Conservation (phyloP, 92 coral and sea anemone species). For the Ricordea florida region DNA sequence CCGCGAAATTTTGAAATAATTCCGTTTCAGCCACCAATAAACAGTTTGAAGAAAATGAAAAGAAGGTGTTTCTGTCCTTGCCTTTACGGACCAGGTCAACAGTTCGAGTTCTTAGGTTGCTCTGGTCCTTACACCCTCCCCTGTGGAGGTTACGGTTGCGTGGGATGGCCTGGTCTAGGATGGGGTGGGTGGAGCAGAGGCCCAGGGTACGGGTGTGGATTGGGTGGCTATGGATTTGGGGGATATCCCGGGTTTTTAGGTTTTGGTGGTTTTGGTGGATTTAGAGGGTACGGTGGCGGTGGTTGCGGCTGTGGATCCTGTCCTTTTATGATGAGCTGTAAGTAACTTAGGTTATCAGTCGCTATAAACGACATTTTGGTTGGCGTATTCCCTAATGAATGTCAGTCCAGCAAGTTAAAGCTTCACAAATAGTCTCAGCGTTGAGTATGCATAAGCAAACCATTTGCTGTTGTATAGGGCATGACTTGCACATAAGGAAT, state of each 20-base stretch:
- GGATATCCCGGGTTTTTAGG: neutral
- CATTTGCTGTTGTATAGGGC: too few relatives aligned
- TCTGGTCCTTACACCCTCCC: slow-evolving; percentile 30
- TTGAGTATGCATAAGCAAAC: too few relatives aligned
- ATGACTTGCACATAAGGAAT: too few relatives aligned
- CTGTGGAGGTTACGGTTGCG: slow-evolving; percentile 13
- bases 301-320: neutral
- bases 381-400: too few relatives aligned
- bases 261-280: slow-evolving; percentile 23
- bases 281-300: slow-evolving; percentile 2
- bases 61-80: slow-evolving; percentile 62
- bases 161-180: slow-evolving; percentile 28
- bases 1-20: slow-evolving; percentile 34
- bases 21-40: slow-evolving; percentile 60
- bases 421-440: too few relatives aligned
- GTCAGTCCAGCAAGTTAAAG: too few relatives aligned
- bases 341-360: neutral
- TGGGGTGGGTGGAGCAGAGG: slow-evolving; percentile 14
- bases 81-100: slow-evolving; percentile 53
- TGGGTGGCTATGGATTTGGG: neutral
- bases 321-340: slow-evolving; percentile 28
- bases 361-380: neutral
- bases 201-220: neutral
- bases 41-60: slow-evolving; percentile 45
- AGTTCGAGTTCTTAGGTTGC: slow-evolving; percentile 59